Evolutionary conservation across 2,888 invertebrate species (phyloP).

Genomic region (Eulithis prunata): DNA sequence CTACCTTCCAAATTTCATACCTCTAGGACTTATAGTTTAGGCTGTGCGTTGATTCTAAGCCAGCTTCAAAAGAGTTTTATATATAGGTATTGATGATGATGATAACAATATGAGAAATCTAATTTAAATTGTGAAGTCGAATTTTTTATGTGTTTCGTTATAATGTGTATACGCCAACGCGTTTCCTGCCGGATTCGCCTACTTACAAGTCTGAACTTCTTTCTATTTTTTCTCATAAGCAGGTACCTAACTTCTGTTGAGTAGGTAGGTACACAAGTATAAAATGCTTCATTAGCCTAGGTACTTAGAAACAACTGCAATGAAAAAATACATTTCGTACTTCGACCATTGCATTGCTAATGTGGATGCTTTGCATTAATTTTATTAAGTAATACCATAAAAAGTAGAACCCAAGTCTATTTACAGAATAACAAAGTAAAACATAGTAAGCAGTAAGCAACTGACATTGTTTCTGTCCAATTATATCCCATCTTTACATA

Average conservation of each 20-base stretch:
- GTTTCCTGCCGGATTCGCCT: constrained; percentile 54
- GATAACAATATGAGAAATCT: constrained; percentile 17
- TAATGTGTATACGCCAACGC: constrained; percentile 49
- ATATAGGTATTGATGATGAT: too few relatives aligned
- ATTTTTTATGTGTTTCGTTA: constrained; percentile 32
- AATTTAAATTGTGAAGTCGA: constrained; percentile 29
- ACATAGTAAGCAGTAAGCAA: constrained; percentile 5
- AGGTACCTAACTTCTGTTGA: neutral
- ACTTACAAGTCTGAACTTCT: constrained; percentile 30
- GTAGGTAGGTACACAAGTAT: too few relatives aligned
- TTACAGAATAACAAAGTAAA: constrained; percentile 8
- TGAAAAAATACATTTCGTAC: constrained; percentile 10
- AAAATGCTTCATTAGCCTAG: neutral
- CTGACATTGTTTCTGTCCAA: constrained; percentile 27
- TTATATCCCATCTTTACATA: constrained; percentile 25
- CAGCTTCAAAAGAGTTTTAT: too few relatives aligned
- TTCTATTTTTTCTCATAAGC: neutral
- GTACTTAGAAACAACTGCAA: neutral
- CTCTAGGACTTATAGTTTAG: too few relatives aligned
- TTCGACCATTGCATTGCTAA: constrained; percentile 4
- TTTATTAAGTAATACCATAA: constrained; percentile 2
- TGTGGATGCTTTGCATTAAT: constrained; percentile 8
- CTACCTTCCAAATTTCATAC: too few relatives aligned
- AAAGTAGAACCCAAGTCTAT: constrained; percentile 9
- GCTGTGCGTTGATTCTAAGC: too few relatives aligned